Evolutionary conservation across 2,888 invertebrate genomes (phyloP), one percentile per base, ranked within the genome.

Genomic region (Cerceris ruficornis): DNA sequence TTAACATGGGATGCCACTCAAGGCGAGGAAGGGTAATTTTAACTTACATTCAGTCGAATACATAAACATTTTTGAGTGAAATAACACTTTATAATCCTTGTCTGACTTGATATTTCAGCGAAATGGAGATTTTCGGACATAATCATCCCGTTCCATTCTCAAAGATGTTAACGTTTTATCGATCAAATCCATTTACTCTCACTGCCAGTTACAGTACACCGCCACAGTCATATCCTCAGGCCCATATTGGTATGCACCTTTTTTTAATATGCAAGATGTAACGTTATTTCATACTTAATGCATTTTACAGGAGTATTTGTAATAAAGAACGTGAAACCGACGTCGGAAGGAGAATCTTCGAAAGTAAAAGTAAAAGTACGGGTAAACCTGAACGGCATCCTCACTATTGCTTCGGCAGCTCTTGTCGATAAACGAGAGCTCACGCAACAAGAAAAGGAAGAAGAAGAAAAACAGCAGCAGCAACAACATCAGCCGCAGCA

Each of bases 331-430:
- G 95, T 99, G 6, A 96, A 96, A 86, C 97, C 99, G 6, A 96
- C 96, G 42, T 93, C 96, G 0, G 97, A 97, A 80, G 98, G 98
- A 43, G 98, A 98, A 89, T 95, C 96, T n/a, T 96, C 98, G 81
- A 99, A 98, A 93, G 96, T 99, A 0, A 99, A 99, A 93, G 96
- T 99, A 6, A 99, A 99, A 94, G 98, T 98, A 7, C 95, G 98
- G 86, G 95, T 99, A 69, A 98, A 99, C 93, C 94, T 97, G 64
- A 97, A 99, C 92, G 99, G 99, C 65, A 96, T 99, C 77, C 96
- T 99, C 90, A 95, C 95, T 11, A 95, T 99, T 39, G 95, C 96
- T 11, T 96, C 96, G 68, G 99, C 99, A 6, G 95, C 97, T 0
- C 93, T 98, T 69, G 95, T 96, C 54, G 97, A 97, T 89, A 96